phyloP scores from a whole-genome alignment of 2,113 vertebrate genomes.

The Picathartes gymnocephalus region DNA sequence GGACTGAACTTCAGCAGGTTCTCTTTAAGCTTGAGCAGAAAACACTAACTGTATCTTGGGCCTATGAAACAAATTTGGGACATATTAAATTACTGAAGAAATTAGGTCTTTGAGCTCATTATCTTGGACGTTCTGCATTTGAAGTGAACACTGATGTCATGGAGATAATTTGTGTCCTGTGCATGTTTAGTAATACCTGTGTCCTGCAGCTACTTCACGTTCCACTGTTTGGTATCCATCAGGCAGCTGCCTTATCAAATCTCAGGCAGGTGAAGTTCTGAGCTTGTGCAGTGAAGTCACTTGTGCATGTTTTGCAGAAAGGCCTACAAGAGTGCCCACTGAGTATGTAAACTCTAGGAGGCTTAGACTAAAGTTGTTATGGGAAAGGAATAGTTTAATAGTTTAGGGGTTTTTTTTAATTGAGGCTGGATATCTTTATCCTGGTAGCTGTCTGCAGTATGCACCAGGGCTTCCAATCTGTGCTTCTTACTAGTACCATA shows the following conservation, averaged over 20 bases:
- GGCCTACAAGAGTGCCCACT: not conserved
- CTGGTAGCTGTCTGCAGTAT: not conserved
- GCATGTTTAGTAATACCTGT: not conserved
- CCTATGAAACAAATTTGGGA: not conserved
- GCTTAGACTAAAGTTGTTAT: not conserved
- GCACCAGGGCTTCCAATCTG: not conserved
- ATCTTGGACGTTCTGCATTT: not conserved
- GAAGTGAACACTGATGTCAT: not conserved
- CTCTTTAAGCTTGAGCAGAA: not conserved
- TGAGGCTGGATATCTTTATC: not conserved
- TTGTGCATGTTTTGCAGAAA: not conserved
- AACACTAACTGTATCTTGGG: not conserved
- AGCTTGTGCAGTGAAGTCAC: not conserved
- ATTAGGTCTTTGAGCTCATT: not conserved
- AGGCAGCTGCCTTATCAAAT: not conserved
- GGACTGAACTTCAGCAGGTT: not conserved
- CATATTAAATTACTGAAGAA: not conserved
- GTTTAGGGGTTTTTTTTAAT: not conserved
- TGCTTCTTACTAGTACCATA: not conserved
- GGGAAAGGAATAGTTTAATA: not conserved
- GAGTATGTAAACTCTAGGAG: not conserved
- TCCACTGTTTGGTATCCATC: not conserved
- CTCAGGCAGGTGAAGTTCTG: not conserved
- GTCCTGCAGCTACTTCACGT: not conserved
- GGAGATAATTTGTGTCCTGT: not conserved